Base-by-base conservation (phyloP, 2,797 vertebrate genomes). In the Huso huso region DNA sequence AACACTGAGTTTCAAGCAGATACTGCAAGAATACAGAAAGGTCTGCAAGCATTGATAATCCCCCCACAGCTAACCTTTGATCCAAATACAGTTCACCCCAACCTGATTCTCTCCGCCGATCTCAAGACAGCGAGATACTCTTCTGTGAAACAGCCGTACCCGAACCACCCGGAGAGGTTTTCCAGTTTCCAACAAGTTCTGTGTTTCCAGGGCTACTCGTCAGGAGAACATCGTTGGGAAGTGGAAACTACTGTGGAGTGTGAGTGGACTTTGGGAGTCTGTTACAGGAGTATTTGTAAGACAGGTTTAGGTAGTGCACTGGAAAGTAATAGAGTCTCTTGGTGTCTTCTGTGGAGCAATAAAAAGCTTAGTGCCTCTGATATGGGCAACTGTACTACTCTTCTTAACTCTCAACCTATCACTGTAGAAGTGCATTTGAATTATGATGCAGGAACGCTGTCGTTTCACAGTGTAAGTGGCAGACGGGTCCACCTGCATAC, bases 231-330 rank as follows among this genome's bases (percentile, higher is more conserved):
- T 1, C 23, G 84, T 7, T 88, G 85, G 87, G 80, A 80, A 64
- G 83, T 86, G 51, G 87, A 89, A 50, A 49, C 86, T 48, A 85
- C 83, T 1, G 9, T 6, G 8, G 74, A 68, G 23, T 76, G 81
- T 65, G 83, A 82, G 81, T 88, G 86, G 87, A 87, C 87, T 0
- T 8, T 86, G 60, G 86, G 87, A 0, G 67, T 86, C 49, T 87
- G 84, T 68, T 86, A 87, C 74, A 85, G 82, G 69, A 83, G 58
- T 66, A 80, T 86, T 51, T 74, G 52, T 10, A 64, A 7, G 52
- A 51, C 23, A 37, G 23, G 23, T 37, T 37, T 37, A 23, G 13
- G 10, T 10, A 64, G 53, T 7, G 6, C 10, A 18, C 23, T 63
- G 23, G 23, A 37, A 37, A 37, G 23, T 37, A 37, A 2, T 37